These are phyloP conservation scores for Notolabrus celidotus DNA, from an alignment of 2,797 vertebrate species.

Conservation along the genomic window DNA sequence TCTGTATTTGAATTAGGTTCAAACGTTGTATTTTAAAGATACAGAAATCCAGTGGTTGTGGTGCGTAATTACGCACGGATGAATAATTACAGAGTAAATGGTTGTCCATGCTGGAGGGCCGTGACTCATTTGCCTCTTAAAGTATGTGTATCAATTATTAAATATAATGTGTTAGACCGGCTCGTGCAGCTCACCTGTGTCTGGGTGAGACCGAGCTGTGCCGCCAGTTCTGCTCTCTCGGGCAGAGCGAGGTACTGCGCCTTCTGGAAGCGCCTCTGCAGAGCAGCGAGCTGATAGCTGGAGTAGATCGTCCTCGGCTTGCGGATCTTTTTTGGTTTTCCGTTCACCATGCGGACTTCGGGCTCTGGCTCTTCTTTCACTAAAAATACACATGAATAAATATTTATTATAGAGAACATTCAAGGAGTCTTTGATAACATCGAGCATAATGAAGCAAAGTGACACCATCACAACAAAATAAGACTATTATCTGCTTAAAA, in stretches of 20 bases:
- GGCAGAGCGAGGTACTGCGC: conserved; percentile 97
- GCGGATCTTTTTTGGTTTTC: conserved; percentile 98
- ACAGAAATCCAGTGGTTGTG: neutral
- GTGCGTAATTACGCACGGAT: conserved; percentile 54
- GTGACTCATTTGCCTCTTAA: neutral
- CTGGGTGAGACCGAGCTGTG: conserved; percentile 96
- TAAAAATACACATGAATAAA: conserved; percentile 40
- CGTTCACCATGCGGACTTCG: conserved; percentile 98
- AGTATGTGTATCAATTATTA: neutral
- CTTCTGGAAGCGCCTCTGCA: conserved; percentile 98
- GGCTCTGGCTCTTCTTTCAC: conserved; percentile 98
- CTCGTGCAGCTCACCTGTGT: conserved; percentile 86
- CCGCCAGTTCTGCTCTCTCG: conserved; percentile 96
- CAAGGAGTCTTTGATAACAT: neutral
- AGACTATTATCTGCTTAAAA: too few species aligned
- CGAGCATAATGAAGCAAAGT: neutral
- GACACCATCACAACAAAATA: too few species aligned
- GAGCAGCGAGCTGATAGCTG: conserved; percentile 96
- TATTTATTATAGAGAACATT: neutral
- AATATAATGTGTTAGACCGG: neutral
- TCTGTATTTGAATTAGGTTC: too few species aligned
- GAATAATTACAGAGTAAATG: neutral
- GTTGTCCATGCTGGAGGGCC: neutral
- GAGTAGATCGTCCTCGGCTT: conserved; percentile 99
- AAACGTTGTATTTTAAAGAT: too few species aligned